Base-by-base conservation (phyloP, 2,113 vertebrate genomes). In the Nanger granti region DNA sequence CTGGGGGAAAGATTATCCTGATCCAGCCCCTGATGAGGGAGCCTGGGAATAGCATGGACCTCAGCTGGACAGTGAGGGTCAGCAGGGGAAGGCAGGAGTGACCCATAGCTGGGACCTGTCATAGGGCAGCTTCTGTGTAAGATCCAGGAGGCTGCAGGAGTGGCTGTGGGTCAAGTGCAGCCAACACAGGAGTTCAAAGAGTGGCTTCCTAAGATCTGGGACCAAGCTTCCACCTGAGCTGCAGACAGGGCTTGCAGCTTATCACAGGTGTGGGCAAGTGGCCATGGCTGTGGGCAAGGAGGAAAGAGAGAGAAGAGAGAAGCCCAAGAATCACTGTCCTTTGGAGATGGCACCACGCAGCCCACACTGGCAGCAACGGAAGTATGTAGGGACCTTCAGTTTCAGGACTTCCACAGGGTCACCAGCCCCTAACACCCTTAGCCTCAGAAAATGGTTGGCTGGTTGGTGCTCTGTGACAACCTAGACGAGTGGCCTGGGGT, bases 361-460 rank as follows among this genome's bases (percentile, higher is more conserved):
- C 60, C 76, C 84, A 28, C 0, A 3, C 22, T 8, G 8, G 59
- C 44, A 88, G 44, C 29, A 41, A 47, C 0, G 0, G 10, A 55
- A 64, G 29, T 29, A 24, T 80, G 11, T 12, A 29, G 24, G 41
- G 85, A 34, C 55, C 28, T 94, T 64, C 10, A 7, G 37, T n/a
- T 15, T 52, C 57, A 44, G 41, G 79, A 13, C 29, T 86, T 73
- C 55, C 24, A 44, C 4, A 12, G 49, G 37, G 59, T 49, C 66
- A 22, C 60, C 26, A 29, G 66, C 11, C 57, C 66, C 59, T 5
- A 44, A 47, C 24, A 55, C 37, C 17, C n/a, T 12, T 34, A 37
- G 44, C 37, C 34, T 59, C 62, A 84, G 29, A 22, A 79, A 95
- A 66, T 5, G 47, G 26, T n/a, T 52, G 73, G 41, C 41, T 44